Base-by-base conservation (phyloP, 1,140 invertebrate genomes). In the Penaeus indicus region DNA sequence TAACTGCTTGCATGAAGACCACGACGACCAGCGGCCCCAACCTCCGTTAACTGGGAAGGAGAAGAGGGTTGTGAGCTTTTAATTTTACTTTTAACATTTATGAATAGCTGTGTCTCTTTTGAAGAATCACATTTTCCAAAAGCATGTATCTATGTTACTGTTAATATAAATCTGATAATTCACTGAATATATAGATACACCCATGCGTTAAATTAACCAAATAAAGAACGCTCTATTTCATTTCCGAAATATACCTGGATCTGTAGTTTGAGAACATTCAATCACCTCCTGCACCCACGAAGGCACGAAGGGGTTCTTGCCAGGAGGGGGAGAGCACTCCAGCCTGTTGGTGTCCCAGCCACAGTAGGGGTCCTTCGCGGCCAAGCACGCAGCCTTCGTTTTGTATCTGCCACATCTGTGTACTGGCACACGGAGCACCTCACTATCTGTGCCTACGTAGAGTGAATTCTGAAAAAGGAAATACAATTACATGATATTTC, bases 351-450 rank as follows among this genome's bases (percentile, higher is more conserved):
- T 95, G 92, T 98, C 96, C 97, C 97, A 99, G 0, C 97, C 98
- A 93, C 98, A 99, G 92, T 98, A 97, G 0, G 98, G 98, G 93
- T 99, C 98, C 93, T 96, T 96, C 0, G 97, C 96, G 91, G 96
- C 95, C 27, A 97, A 91, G 92, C 98, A 99, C 3, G 95, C 94
- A 5, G 94, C 93, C 63, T 95, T 94, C 1, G 94, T 95, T 25
- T 93, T 93, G 92, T 97, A 96, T 4, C 96, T 94, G 38, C 93
- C 93, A 92, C 97, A 99, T 80, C 97, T 96, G 78, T 96, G 94
- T 0, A 96, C 95, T 1, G 96, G 94, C 61, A 98, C 94, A 63
- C 96, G 92, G 0, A 97, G 92, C 0, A 98, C 92, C 25, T 95
- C 94, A 18, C 93, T 92, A 69, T 96, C 94, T 64, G 95, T 97